Conservation (phyloP, 2,888 invertebrate genomes). For the Prionchulus punctatus region DNA sequence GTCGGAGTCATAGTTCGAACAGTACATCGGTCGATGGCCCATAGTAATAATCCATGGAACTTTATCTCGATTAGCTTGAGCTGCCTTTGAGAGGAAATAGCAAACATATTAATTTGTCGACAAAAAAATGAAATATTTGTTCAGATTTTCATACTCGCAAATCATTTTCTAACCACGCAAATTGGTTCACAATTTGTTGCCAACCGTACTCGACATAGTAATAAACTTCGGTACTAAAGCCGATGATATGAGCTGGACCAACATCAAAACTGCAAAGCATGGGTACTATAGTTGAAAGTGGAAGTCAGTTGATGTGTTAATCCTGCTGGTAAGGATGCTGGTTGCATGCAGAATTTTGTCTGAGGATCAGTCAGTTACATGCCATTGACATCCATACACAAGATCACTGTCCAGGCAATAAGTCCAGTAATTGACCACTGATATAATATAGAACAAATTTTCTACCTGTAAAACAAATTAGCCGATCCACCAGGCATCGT, state of each 20-base stretch:
- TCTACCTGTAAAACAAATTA: constrained; percentile 33
- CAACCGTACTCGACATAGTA: constrained; percentile 74
- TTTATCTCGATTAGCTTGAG: constrained; percentile 46
- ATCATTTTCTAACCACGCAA: constrained; percentile 24
- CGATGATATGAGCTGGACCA: constrained; percentile 74
- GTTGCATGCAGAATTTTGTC: too few species aligned
- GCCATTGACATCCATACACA: too few species aligned
- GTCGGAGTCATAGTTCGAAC: constrained; percentile 60
- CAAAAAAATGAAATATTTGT: neutral
- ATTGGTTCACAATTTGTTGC: constrained; percentile 42
- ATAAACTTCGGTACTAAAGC: constrained; percentile 81
- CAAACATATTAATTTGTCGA: neutral
- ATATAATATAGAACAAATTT: too few species aligned
- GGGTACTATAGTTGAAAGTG: too few species aligned
- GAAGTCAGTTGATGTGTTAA: too few species aligned
- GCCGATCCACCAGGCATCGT: constrained; percentile 58
- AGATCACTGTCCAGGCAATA: too few species aligned
- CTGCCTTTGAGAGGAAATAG: constrained; percentile 20
- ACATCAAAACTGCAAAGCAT: constrained; percentile 73
- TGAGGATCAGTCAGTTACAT: too few species aligned
- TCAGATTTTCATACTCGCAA: constrained; percentile 16
- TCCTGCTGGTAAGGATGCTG: too few species aligned
- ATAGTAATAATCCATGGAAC: constrained; percentile 67
- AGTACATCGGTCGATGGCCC: constrained; percentile 80
- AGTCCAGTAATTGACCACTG: too few species aligned